Conservation (phyloP, 1,140 invertebrate genomes). For the Sycophila sp. region DNA sequence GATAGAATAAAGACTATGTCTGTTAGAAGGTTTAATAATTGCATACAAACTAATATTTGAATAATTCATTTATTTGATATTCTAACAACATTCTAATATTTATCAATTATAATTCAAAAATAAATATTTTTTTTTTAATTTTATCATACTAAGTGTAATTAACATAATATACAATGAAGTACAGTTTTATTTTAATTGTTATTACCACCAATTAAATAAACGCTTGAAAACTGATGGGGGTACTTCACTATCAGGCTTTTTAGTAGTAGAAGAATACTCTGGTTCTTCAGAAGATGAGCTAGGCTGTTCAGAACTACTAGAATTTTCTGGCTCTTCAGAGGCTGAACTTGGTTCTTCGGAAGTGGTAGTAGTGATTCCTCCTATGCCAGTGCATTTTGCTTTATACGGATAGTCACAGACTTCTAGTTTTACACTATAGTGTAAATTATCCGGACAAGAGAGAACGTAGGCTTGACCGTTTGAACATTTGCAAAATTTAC, state of each 20-base stretch:
- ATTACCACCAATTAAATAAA: background rate
- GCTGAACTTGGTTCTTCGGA: background rate
- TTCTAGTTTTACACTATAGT: background rate
- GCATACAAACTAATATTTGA: no score
- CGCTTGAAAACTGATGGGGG: background rate
- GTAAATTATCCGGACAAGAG: background rate
- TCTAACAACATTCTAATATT: no score
- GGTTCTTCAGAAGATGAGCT: background rate
- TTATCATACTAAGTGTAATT: no score
- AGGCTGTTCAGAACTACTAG: background rate
- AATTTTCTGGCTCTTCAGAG: background rate
- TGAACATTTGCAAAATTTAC: background rate
- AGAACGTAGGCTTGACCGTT: background rate
- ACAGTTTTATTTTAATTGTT: background rate
- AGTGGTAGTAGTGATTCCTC: slow-evolving; percentile 11
- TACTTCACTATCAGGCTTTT: background rate
- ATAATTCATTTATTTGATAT: no score
- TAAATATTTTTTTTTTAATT: no score
- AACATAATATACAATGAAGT: background rate
- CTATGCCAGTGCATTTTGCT: slow-evolving; percentile 8
- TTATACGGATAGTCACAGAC: background rate
- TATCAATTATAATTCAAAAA: no score
- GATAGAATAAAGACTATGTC: no score
- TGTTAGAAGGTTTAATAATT: no score
- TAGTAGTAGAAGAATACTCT: background rate